Conservation (phyloP, 2,888 invertebrate genomes). For the Reticulitermes lucifugus region DNA sequence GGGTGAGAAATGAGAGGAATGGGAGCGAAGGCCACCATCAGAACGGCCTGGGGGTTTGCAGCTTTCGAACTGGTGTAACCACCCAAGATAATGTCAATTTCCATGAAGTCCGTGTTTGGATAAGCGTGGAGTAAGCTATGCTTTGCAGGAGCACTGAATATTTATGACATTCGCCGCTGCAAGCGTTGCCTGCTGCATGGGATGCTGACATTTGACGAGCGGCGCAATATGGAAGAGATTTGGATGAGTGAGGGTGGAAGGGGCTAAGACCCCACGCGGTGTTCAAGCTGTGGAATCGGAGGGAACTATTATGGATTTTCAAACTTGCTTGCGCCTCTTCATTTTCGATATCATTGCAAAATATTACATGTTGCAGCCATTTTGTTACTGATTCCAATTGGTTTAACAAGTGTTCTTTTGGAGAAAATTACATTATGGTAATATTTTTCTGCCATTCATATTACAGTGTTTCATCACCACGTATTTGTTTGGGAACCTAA, state of each 20-base stretch:
- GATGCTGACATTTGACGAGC: slow-evolving; percentile 51
- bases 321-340: neutral
- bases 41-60: neutral
- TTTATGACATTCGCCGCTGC: slow-evolving; percentile 46
- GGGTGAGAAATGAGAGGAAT: neutral
- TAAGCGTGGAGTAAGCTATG: slow-evolving; percentile 40
- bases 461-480: too few relatives aligned
- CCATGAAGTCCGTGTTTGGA: slow-evolving; percentile 44
- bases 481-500: too few relatives aligned
- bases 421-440: too few relatives aligned
- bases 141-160: slow-evolving; percentile 47
- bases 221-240: slow-evolving; percentile 49
- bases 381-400: slow-evolving; percentile 36
- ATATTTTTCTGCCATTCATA: too few relatives aligned
- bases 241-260: slow-evolving; percentile 37
- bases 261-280: slow-evolving; percentile 44
- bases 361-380: slow-evolving; percentile 28
- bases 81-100: slow-evolving; percentile 48
- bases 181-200: slow-evolving; percentile 23
- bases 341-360: slow-evolving; percentile 29
- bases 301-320: slow-evolving; percentile 50
- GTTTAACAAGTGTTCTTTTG: too few relatives aligned
- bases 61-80: slow-evolving; percentile 45
- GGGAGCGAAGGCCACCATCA: neutral
- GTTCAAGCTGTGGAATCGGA: slow-evolving; percentile 32